Evolutionary conservation across 2,113 vertebrate species (phyloP).

Genomic region (Heptranchias perlo): DNA sequence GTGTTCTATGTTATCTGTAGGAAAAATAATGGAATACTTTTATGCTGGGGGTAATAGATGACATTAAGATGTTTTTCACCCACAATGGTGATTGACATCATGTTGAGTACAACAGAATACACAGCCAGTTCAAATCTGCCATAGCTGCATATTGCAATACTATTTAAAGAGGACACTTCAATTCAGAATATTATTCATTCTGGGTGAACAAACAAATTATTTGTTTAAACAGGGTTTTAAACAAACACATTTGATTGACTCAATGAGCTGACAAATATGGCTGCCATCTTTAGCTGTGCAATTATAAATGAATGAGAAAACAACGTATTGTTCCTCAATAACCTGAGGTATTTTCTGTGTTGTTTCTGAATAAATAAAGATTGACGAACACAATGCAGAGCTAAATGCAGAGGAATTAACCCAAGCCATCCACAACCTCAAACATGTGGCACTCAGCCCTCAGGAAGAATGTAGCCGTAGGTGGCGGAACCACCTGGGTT

Average conservation of each 20-base stretch:
- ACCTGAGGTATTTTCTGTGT: background rate
- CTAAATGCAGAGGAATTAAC: background rate
- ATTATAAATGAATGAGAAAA: background rate
- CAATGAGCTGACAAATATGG: background rate
- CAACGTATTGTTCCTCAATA: background rate
- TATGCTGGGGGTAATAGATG: background rate
- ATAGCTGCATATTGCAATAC: background rate
- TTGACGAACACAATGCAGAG: background rate
- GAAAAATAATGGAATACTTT: background rate
- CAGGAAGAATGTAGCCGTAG: background rate
- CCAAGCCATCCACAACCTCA: background rate
- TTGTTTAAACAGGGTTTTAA: background rate
- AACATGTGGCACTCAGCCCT: constrained; percentile 12
- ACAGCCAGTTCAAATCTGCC: background rate
- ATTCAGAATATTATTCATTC: background rate
- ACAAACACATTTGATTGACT: background rate
- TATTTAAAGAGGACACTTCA: background rate
- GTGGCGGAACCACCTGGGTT: background rate
- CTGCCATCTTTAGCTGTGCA: background rate
- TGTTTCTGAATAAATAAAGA: background rate
- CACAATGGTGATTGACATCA: background rate
- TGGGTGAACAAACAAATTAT: background rate
- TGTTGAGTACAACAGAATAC: background rate
- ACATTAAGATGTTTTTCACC: background rate
- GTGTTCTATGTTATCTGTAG: background rate